These are phyloP conservation scores for Sisyra terminalis DNA, from an alignment of 2,888 invertebrate species.

Conservation along the genomic window DNA sequence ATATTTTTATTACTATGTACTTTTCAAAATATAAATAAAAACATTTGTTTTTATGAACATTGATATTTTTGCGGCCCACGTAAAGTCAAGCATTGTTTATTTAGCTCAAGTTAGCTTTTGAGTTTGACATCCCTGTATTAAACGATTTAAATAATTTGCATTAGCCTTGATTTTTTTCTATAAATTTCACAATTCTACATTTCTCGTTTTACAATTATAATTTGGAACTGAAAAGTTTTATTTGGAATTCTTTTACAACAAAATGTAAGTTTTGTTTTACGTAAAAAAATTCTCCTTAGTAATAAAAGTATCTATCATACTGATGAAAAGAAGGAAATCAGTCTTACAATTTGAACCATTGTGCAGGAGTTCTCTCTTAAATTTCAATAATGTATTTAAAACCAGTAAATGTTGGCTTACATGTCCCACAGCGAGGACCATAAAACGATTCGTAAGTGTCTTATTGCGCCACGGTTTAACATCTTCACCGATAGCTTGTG, in stretches of 20 bases:
- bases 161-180: too few species aligned
- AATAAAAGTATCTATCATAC: neutral
- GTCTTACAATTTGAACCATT: neutral
- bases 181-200: too few species aligned
- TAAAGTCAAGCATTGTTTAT: neutral
- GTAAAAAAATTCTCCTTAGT: neutral
- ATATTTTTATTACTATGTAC: too few species aligned
- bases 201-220: too few species aligned
- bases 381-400: neutral
- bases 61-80: too few species aligned
- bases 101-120: too few species aligned
- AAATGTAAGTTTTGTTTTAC: too few species aligned
- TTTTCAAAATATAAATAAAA: too few species aligned
- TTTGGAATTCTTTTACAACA: too few species aligned
- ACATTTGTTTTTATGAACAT: too few species aligned
- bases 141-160: too few species aligned
- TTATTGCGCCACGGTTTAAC: constrained; percentile 2
- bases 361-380: neutral
- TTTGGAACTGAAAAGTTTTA: neutral
- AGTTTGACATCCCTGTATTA: too few species aligned
- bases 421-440: neutral
- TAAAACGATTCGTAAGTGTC: neutral
- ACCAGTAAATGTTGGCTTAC: neutral
- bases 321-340: neutral
- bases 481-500: neutral